A percentile compares a stretch with the other conserved stretches of the same genome.
These are phyloP conservation scores for Chironomus tepperi DNA, from an alignment of 1,140 invertebrate genomes.

Conservation along the genomic window DNA sequence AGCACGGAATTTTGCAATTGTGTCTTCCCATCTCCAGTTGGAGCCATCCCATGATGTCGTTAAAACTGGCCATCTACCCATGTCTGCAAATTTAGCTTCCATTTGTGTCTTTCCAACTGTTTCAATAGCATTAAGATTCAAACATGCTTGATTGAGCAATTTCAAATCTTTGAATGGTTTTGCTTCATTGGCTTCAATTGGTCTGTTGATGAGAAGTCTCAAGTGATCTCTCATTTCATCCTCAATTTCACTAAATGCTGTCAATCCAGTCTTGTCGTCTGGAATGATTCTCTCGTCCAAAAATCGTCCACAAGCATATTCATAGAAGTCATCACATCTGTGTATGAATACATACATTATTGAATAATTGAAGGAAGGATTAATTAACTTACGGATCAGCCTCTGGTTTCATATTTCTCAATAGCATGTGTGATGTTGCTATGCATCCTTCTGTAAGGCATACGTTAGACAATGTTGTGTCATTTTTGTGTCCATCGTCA, in stretches of 20 bases:
- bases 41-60: slow-evolving; percentile 50
- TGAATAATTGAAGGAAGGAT: background rate
- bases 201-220: background rate
- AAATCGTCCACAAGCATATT: slow-evolving; percentile 1
- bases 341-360: background rate
- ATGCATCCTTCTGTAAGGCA: background rate
- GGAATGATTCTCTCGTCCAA: background rate
- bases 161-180: slow-evolving; percentile 29
- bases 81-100: slow-evolving; percentile 44
- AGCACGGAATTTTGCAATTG: slow-evolving; percentile 51
- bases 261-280: background rate
- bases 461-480: background rate
- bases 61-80: slow-evolving; percentile 71
- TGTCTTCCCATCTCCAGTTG: slow-evolving; percentile 54
- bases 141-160: slow-evolving; percentile 36
- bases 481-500: too few relatives aligned
- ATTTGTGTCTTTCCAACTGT: slow-evolving; percentile 47
- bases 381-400: background rate
- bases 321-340: background rate
- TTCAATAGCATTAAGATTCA: slow-evolving; percentile 42
- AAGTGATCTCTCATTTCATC: slow-evolving; percentile 3
- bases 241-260: background rate
- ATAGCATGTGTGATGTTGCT: background rate
- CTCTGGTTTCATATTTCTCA: background rate
- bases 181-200: background rate